A percentile compares a stretch with the other conserved stretches of the same genome.
Conservation (phyloP, 2,113 vertebrate genomes). For the Regulus satrapa region DNA sequence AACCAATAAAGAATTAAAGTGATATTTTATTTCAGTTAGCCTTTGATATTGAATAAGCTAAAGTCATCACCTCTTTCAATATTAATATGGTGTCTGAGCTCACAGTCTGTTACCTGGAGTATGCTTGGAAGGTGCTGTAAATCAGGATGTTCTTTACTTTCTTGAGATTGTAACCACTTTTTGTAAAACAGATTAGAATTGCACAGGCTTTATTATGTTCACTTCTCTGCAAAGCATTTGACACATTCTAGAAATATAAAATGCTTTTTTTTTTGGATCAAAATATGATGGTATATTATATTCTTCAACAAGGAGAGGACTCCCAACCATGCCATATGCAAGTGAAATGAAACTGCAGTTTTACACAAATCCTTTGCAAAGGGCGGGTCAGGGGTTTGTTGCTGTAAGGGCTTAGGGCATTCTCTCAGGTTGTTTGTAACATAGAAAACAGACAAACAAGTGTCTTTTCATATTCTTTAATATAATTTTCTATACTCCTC, state of each 20-base stretch:
- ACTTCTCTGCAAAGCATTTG: background rate
- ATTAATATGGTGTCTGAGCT: background rate
- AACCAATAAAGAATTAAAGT: background rate
- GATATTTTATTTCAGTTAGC: background rate
- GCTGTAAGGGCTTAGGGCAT: background rate
- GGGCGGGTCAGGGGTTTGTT: background rate
- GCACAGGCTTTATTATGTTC: background rate
- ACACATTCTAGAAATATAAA: background rate
- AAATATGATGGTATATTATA: rapidly evolving
- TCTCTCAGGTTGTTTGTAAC: background rate
- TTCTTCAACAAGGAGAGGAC: background rate
- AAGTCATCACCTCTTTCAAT: background rate
- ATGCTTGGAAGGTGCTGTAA: background rate
- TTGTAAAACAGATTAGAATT: background rate
- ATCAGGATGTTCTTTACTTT: background rate
- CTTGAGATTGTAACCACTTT: background rate
- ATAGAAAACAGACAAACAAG: background rate
- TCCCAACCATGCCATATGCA: background rate
- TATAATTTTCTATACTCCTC: background rate
- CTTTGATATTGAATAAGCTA: background rate
- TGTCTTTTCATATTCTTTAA: background rate
- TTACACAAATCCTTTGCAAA: background rate
- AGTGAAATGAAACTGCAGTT: background rate
- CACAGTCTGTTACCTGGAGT: background rate
- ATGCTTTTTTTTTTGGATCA: background rate